phyloP scores from a whole-genome alignment of 2,113 vertebrate species.

The Muntiacus muntjak region DNA sequence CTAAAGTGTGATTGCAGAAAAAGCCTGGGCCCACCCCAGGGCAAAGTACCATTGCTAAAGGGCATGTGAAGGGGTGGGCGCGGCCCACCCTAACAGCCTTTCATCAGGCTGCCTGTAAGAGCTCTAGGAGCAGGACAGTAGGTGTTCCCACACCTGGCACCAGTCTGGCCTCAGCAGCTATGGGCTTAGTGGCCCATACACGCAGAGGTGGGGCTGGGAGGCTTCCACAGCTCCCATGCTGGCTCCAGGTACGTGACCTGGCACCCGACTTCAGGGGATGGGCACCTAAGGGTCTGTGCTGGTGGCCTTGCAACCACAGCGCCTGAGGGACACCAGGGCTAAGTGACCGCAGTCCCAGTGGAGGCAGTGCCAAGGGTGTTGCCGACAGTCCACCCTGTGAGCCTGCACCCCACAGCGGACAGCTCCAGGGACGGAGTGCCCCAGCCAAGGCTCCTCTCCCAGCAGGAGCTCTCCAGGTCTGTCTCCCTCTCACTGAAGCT shows the following conservation, averaged over 20 bases:
- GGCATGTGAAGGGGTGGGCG: not conserved
- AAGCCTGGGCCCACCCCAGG: not conserved
- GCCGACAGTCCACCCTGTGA: not conserved
- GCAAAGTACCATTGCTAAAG: not conserved
- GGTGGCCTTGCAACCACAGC: not conserved
- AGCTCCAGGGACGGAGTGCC: not conserved
- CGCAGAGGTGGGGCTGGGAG: accelerated
- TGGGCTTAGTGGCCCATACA: not conserved
- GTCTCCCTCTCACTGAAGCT: not conserved
- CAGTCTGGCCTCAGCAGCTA: not conserved
- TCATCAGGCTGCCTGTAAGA: not conserved
- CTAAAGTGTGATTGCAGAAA: not conserved
- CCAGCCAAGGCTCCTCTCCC: not conserved
- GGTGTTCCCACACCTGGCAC: not conserved
- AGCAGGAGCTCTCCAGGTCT: not conserved
- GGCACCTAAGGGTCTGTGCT: not conserved
- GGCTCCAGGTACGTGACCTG: not conserved
- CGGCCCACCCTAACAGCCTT: not conserved
- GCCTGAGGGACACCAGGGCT: not conserved
- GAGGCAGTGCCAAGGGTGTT: not conserved
- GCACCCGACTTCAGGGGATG: accelerated
- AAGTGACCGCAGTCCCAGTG: not conserved
- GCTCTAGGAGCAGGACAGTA: not conserved
- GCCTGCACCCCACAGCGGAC: not conserved
- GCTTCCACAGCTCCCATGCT: not conserved